A percentile compares a stretch with the other conserved stretches of the same genome.
Conservation (phyloP, 2,113 vertebrate species). For the Rhinolophus ferrumequinum region DNA sequence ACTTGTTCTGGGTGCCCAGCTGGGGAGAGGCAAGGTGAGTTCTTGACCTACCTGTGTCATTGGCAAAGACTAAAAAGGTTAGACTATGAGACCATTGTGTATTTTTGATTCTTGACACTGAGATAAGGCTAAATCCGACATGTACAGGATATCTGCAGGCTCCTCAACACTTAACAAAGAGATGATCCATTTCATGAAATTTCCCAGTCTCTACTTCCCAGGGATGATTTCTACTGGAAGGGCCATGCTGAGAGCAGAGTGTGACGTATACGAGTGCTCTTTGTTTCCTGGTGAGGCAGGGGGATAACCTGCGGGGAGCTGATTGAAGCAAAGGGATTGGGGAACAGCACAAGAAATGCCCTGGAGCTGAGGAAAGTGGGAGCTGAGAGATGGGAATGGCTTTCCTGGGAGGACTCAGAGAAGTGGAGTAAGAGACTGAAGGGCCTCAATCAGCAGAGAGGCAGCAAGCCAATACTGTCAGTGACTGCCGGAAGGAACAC, state of each 20-base stretch:
- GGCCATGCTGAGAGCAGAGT: background rate
- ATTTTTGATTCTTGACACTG: background rate
- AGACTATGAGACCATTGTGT: rapidly evolving
- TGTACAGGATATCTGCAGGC: too few species aligned
- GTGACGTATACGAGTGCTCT: background rate
- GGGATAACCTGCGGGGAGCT: rapidly evolving
- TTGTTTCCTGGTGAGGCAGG: background rate
- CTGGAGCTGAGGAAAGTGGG: background rate
- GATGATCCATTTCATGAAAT: background rate
- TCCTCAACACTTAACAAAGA: background rate
- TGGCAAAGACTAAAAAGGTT: background rate
- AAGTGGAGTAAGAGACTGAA: background rate
- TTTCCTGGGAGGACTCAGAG: background rate
- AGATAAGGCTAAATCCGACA: background rate
- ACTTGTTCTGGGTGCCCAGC: background rate
- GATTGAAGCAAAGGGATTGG: background rate
- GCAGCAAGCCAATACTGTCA: background rate
- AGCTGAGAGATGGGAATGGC: too few species aligned
- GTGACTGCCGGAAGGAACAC: background rate
- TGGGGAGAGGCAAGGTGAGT: background rate
- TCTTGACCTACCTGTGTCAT: background rate
- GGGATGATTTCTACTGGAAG: too few species aligned
- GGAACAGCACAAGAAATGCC: background rate
- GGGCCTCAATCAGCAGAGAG: background rate
- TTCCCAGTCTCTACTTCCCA: background rate